Evolutionary conservation across 1,140 invertebrate genomes (phyloP).

Genomic region (Globodera ellingtonae): DNA sequence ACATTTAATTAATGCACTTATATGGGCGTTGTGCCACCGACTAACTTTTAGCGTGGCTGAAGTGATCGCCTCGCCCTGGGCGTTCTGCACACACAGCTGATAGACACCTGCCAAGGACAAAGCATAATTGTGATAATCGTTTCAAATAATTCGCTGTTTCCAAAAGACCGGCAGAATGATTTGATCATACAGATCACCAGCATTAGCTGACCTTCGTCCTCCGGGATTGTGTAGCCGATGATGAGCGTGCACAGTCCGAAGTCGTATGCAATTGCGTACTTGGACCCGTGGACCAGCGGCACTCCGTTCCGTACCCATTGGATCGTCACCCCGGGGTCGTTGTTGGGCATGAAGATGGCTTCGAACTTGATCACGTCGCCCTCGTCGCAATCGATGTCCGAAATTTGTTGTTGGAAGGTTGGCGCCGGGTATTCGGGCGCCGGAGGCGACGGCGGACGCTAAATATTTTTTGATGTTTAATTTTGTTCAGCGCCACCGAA

Average conservation of each 20-base stretch:
- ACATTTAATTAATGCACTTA: too few species aligned
- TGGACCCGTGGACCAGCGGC: conserved; percentile 69
- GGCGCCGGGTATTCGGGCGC: conserved; percentile 58
- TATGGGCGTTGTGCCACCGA: neutral
- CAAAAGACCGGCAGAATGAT: too few species aligned
- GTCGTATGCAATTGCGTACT: conserved; percentile 70
- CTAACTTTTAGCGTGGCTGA: conserved; percentile 73
- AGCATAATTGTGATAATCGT: neutral
- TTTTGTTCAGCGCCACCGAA: neutral
- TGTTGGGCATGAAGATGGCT: conserved; percentile 73
- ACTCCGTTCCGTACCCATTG: conserved; percentile 95
- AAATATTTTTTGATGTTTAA: neutral
- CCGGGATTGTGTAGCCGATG: conserved; percentile 86
- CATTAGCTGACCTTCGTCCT: conserved; percentile 73
- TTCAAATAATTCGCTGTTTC: neutral
- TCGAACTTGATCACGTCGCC: conserved; percentile 59
- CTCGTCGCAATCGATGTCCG: conserved; percentile 60
- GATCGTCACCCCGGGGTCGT: conserved; percentile 89
- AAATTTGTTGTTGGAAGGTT: conserved; percentile 53
- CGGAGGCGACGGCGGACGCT: conserved; percentile 43
- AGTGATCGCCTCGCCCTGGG: conserved; percentile 86
- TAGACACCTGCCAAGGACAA: conserved; percentile 74
- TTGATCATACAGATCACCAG: neutral
- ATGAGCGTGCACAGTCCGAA: conserved; percentile 93
- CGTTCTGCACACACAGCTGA: conserved; percentile 88